These are phyloP conservation scores for Elachura formosa DNA, from an alignment of 2,113 vertebrate genomes.

Conservation along the genomic window DNA sequence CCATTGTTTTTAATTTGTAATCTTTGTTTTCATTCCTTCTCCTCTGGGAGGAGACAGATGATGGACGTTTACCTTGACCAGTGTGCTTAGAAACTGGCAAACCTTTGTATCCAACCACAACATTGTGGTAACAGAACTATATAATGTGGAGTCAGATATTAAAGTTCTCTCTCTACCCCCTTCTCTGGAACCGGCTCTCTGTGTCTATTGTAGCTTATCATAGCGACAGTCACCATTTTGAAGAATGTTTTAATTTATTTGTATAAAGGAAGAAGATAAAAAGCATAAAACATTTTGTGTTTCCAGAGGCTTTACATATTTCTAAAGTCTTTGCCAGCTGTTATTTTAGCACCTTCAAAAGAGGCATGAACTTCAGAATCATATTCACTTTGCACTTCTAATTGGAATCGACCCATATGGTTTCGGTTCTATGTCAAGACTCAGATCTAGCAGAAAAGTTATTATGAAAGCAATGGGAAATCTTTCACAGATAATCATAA, in stretches of 20 bases:
- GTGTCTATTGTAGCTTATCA: no score
- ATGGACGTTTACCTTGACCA: no score
- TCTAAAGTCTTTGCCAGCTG: neutral
- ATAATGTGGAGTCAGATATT: no score
- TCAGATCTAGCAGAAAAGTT: neutral
- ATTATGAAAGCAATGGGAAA: neutral
- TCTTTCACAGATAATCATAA: neutral
- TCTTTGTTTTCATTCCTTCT: no score
- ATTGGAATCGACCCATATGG: neutral
- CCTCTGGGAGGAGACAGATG: no score
- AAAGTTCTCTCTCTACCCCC: no score
- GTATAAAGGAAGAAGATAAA: neutral
- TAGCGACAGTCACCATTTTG: neutral
- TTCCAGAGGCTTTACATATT: neutral
- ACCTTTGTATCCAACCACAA: no score
- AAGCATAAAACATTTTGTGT: slow-evolving; percentile 1
- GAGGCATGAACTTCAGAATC: neutral
- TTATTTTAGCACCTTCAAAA: neutral
- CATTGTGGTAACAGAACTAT: no score
- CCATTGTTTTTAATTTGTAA: no score
- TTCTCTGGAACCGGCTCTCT: no score
- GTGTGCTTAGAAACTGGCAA: no score
- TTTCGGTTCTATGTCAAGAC: neutral
- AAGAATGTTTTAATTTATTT: neutral
- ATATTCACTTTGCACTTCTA: neutral